Evolutionary conservation across 2,113 vertebrate species (phyloP), one percentile per base, ranked within the genome.

Genomic region (Gopherus evgoodei): DNA sequence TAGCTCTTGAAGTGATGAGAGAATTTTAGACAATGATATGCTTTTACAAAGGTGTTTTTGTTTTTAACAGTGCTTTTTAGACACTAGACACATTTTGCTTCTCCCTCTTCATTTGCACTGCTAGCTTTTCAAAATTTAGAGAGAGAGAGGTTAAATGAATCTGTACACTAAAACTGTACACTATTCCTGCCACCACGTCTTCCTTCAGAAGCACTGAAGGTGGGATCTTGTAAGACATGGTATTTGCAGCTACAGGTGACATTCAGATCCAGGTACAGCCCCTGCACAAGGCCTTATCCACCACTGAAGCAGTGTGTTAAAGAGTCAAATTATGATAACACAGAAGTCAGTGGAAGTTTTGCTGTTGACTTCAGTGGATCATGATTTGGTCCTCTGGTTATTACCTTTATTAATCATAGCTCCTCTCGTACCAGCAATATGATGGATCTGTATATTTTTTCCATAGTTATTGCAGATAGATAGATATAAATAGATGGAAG

Each of bases 11-110:
- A 97, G 81, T 91, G 19, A 72, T 21, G 93, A 3, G 47, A 87
- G 49, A 17, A 13, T 31, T 86, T 93, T 88, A 91, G 93, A 95
- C 79, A 72, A 90, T 49, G 82, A 76, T 90, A 95, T 89, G 87
- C 69, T 95, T 95, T 90, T 57, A 86, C 91, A 1, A 91, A 95
- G 90, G 83, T 78, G 88, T 96, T 97, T 96, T 96, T 78, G 86
- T 96, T 96, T 96, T 97, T 97, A 92, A 44, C 93, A 86, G 65
- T 65, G 47, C 84, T 93, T 90, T 86, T 85, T 76, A 89, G 92
- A 95, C 94, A 95, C 50, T 76, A 90, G 93, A 94, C 96, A 97
- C 95, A 93, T 96, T 97, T 97, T 97, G 95, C 96, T 95, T 96
- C 96, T 97, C 96, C 95, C 42, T 96, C 96, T 92, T 95, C 96